phyloP scores from a whole-genome alignment of 2,113 vertebrate genomes.

The Lophura nycthemera region DNA sequence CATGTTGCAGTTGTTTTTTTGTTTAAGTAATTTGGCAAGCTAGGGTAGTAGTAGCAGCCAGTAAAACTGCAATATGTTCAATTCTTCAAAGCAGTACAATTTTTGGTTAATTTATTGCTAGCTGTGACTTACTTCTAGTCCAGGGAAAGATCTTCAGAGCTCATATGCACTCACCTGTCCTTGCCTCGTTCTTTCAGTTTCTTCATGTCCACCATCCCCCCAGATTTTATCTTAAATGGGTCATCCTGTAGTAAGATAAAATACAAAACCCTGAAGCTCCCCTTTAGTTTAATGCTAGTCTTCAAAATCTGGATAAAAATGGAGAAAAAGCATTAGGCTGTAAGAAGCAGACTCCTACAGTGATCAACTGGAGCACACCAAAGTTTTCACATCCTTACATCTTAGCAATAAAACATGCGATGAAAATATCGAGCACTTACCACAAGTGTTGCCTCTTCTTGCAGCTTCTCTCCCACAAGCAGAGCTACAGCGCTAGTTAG shows the following conservation, averaged over 20 bases:
- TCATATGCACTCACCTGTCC: slow-evolving; percentile 83
- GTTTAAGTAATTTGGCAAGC: background rate
- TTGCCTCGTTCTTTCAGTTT: slow-evolving; percentile 93
- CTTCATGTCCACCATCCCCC: slow-evolving; percentile 98
- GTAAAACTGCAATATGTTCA: background rate
- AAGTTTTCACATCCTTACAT: background rate
- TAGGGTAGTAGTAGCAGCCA: background rate
- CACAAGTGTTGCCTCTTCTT: slow-evolving; percentile 80
- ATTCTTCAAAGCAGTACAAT: background rate
- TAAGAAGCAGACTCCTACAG: background rate
- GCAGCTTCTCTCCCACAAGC: slow-evolving; percentile 92
- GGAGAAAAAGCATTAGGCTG: background rate
- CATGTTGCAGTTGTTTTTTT: background rate
- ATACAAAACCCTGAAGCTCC: background rate
- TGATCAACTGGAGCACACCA: background rate
- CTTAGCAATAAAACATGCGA: fast-evolving
- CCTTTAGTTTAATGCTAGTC: background rate
- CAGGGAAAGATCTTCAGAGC: background rate
- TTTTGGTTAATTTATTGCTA: background rate
- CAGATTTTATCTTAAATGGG: slow-evolving; percentile 94
- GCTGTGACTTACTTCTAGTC: background rate
- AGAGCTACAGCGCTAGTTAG: slow-evolving; percentile 85
- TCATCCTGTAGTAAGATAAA: slow-evolving; percentile 83
- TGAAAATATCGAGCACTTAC: slow-evolving; percentile 64
- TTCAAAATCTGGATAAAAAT: background rate